Base-by-base conservation (phyloP, 2,888 invertebrate genomes). In the Sminthurides aquaticus region DNA sequence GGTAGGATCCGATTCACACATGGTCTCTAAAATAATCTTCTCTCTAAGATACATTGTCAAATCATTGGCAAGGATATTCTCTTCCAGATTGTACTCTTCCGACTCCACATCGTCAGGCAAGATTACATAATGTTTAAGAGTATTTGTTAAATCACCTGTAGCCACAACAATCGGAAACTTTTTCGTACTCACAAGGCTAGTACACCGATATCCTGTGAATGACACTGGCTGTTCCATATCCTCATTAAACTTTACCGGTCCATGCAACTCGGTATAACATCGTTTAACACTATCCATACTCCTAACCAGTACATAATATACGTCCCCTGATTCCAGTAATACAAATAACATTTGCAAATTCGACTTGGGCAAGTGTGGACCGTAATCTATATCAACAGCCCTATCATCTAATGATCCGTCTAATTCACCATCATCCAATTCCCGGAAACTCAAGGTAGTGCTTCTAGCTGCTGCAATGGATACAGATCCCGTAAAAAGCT, bases 381-480 rank as follows among this genome's bases (percentile, higher is more conserved):
- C 69, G 56, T 69, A 63, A 26, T 69, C 69, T 55, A 71, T 69
- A 58, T 71, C 71, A 0, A 65, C 52, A 20, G 20, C 15, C 20
- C 5, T 22, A 20, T 52, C 52, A 8, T 22, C 20, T 5, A 15
- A 18, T 5, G 20, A 8, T 22, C 5, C 20, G 5, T 52, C 52
- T 15, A 20, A 5, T 18, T 52, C 52, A 52, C 5, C 20, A 5
- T 15, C 52, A 18, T 15, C 22, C 20, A 20, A 15, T 52, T 52
- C 52, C 5, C 22, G 52, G 20, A 52, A 52, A 52, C 52, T 52
- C 5, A 52, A 20, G 22, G 15, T 22, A 20, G 52, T 20, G 5
- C 11, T 20, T 20, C 52, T 8, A 52, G 52, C 52, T 15, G 52
- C 52, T 8, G 52, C 15, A 18, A 52, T 8, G 5, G 52, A 52